Evolutionary conservation across 2,797 vertebrate genomes (phyloP).

Genomic region (Otolemur crassicaudatus): DNA sequence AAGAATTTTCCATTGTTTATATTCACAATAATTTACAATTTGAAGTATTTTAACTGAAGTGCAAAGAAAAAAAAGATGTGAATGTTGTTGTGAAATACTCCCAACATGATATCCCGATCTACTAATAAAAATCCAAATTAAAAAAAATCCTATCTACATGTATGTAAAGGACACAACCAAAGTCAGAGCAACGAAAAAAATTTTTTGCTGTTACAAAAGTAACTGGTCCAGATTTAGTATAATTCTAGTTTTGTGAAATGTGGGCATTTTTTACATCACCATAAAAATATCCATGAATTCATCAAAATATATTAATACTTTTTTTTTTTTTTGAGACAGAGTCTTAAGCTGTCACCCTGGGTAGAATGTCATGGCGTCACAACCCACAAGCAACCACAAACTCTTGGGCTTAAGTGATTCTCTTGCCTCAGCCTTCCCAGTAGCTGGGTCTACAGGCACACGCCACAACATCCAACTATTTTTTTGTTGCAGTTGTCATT

Average conservation of each 20-base stretch:
- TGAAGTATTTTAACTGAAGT: not conserved
- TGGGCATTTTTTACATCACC: not conserved
- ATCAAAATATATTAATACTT: not conserved
- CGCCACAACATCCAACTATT: too few species aligned
- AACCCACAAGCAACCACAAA: too few species aligned
- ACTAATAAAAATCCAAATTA: not conserved
- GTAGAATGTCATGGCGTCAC: too few species aligned
- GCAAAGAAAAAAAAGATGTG: conserved; percentile 20
- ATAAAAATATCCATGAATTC: not conserved
- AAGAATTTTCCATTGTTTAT: not conserved
- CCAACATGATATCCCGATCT: not conserved
- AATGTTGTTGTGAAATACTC: not conserved
- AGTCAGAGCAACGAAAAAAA: not conserved
- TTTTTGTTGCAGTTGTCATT: too few species aligned
- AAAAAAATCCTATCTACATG: not conserved
- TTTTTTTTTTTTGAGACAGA: too few species aligned
- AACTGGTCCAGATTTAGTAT: not conserved
- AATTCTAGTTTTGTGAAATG: not conserved
- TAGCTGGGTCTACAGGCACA: too few species aligned
- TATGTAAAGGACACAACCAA: not conserved
- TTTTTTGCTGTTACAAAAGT: not conserved
- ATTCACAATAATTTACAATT: not conserved
- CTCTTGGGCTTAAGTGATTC: too few species aligned
- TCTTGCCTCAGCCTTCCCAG: too few species aligned
- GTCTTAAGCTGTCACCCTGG: too few species aligned